Percentiles rank a stretch among this genome's conserved stretches.
These are phyloP conservation scores for Lagria hirta DNA, from an alignment of 2,888 invertebrate genomes.

Conservation along the genomic window DNA sequence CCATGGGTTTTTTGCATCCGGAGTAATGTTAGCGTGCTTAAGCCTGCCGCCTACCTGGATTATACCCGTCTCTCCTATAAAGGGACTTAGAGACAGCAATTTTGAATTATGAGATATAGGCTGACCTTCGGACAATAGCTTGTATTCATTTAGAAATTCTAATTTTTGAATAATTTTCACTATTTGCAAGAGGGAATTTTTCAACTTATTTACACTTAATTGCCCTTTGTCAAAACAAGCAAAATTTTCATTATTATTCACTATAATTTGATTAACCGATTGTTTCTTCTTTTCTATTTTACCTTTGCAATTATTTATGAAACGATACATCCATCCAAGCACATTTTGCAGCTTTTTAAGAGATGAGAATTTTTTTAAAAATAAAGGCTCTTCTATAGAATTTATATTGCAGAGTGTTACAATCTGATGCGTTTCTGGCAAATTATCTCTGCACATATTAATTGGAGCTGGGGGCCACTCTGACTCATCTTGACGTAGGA, in stretches of 20 bases:
- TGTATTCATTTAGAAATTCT: not conserved
- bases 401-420: not conserved
- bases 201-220: too few relatives aligned
- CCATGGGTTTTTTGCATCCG: conserved; percentile 33
- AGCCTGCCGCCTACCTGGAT: conserved; percentile 38
- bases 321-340: not conserved
- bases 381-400: not conserved
- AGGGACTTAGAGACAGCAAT: conserved; percentile 31
- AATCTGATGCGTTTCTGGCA: not conserved
- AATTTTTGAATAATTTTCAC: not conserved
- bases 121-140: conserved; percentile 18
- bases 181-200: not conserved
- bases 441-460: not conserved
- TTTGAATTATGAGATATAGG: conserved; percentile 23
- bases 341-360: not conserved
- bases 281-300: not conserved
- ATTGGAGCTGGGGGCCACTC: not conserved
- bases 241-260: too few relatives aligned
- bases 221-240: too few relatives aligned
- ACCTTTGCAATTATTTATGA: not conserved
- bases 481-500: not conserved
- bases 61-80: conserved; percentile 30
- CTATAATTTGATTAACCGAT: too few relatives aligned
- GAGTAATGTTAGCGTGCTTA: conserved; percentile 27
- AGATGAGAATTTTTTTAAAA: not conserved